These are phyloP conservation scores for Mycetomoellerius zeteki DNA, from an alignment of 1,140 invertebrate species.

Conservation along the genomic window DNA sequence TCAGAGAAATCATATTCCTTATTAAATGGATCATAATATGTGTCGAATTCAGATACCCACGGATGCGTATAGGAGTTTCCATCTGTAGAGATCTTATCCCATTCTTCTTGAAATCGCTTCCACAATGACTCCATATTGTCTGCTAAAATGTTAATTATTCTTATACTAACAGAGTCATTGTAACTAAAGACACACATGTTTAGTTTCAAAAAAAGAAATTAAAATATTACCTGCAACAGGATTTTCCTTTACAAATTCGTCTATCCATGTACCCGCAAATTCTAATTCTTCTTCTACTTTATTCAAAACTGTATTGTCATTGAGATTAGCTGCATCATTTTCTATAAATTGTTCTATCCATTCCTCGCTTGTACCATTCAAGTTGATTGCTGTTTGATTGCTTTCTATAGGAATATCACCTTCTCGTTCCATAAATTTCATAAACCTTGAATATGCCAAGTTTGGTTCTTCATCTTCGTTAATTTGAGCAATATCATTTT, in stretches of 20 bases:
- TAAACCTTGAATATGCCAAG: constrained; percentile 93
- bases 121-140: constrained; percentile 90
- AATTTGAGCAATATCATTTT: constrained; percentile 75
- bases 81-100: constrained; percentile 90
- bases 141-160: constrained; percentile 64
- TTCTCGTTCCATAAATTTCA: constrained; percentile 94
- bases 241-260: constrained; percentile 82
- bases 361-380: constrained; percentile 83
- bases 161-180: neutral
- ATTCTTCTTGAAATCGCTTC: constrained; percentile 92
- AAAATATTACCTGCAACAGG: constrained; percentile 62
- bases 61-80: constrained; percentile 87
- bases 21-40: constrained; percentile 88
- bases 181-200: neutral
- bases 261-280: constrained; percentile 80
- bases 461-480: constrained; percentile 90
- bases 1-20: constrained; percentile 94
- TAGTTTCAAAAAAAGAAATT: neutral
- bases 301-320: constrained; percentile 77
- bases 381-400: constrained; percentile 78
- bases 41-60: constrained; percentile 90
- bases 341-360: constrained; percentile 86
- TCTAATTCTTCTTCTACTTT: constrained; percentile 79
- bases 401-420: constrained; percentile 88
- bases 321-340: constrained; percentile 78